Conservation (phyloP, 2,797 vertebrate genomes). For the Scleropages formosus region DNA sequence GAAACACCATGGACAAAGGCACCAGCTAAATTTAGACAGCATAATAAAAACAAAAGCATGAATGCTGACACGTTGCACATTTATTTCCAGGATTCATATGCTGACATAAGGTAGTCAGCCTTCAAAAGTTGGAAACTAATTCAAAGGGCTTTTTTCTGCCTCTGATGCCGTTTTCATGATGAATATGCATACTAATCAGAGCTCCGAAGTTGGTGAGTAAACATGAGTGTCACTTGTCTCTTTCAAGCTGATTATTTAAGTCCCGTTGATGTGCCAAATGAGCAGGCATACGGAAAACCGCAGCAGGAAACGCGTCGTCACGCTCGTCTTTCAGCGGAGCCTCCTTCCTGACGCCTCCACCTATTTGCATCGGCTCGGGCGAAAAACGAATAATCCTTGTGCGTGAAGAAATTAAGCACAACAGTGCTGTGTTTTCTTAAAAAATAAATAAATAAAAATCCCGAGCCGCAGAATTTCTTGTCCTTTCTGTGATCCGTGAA, state of each 20-base stretch:
- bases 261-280: not conserved
- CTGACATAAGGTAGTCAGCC: not conserved
- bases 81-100: not conserved
- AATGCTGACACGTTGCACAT: no score
- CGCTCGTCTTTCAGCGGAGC: not conserved
- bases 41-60: not conserved
- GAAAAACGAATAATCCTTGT: not conserved
- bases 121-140: slow-evolving; percentile 9
- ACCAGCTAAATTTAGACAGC: no score
- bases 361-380: not conserved
- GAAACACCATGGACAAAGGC: no score
- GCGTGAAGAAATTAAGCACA: not conserved
- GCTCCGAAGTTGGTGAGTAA: not conserved
- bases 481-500: slow-evolving; percentile 1
- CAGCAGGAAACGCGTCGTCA: slow-evolving; percentile 1
- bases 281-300: not conserved
- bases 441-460: not conserved
- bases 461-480: not conserved
- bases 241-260: slow-evolving; percentile 11
- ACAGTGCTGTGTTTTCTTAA: slow-evolving; percentile 3
- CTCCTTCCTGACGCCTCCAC: not conserved
- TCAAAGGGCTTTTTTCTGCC: not conserved
- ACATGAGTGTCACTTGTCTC: not conserved
- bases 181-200: slow-evolving; percentile 12
- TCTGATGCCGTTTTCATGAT: not conserved